Evolutionary conservation across 2,888 invertebrate genomes (phyloP), one percentile per base, ranked within the genome.

Genomic region (Lepidocyrtoides sp.): DNA sequence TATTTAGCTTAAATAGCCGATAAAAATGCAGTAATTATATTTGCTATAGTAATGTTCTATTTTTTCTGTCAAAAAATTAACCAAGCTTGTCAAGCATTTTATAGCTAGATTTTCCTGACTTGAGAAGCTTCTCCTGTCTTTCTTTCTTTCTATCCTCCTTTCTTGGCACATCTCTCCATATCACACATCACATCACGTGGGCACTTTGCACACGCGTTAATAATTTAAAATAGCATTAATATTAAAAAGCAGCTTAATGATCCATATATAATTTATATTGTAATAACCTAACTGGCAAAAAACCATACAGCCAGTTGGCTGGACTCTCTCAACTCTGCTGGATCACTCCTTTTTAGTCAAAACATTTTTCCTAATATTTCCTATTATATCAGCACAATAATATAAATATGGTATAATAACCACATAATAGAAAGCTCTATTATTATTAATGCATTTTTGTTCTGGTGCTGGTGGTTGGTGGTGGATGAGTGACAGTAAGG

Each of bases 401-500:
- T 82, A 17, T 10, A 48, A 48, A 57, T 77, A 51, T 48, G n/a
- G n/a, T n/a, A 51, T 17, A 26, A 79, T 8, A 51, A 12, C 51
- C 5, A 51, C 51, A 20, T 23, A 12, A 48, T 4, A 54, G 14
- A 44, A 79, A 79, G 26, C n/a, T n/a, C n/a, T n/a, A n/a, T n/a
- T n/a, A n/a, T 79, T 79, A 79, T 79, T 79, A 57, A 57, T 57
- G 81, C 57, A n/a, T 81, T 54, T 32, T 32, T n/a, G n/a, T n/a
- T n/a, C n/a, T n/a, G n/a, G n/a, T 1, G 8, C 54, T 32, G 51
- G 32, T 81, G n/a, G 10, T n/a, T n/a, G n/a, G n/a, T n/a, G n/a
- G n/a, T n/a, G n/a, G 54, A 36, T 81, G 81, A 81, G 54, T 81
- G 81, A 81, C 81, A n/a, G n/a, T n/a, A n/a, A n/a, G n/a, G 81